Base-by-base conservation (phyloP, 2,888 invertebrate species). In the Dimorphilus gyrociliatus region DNA sequence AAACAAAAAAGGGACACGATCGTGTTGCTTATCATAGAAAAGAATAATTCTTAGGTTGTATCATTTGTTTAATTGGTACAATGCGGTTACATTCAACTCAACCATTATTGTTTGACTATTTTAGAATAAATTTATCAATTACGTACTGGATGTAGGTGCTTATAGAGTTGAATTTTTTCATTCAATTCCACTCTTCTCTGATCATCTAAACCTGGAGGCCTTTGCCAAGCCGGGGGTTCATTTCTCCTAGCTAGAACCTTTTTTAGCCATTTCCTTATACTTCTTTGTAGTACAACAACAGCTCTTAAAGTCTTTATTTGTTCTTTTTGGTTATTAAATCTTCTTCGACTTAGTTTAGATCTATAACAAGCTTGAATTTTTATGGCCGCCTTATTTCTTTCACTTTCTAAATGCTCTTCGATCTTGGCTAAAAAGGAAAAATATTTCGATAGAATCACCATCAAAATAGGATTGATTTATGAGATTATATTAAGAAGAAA, bases 191-290 rank as follows among this genome's bases (percentile, higher is more conserved):
- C 49, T 10, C 56, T 39, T 25, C 56, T 34, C 12, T 48, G 45
- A 33, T 60, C 60, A 4, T 51, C 54, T 23, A 60, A 39, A 3
- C 56, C 57, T 1, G 52, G 47, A 2, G 55, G 55, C 25, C 50
- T 45, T 23, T 53, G 42, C 38, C 50, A 48, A n/a, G 41, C 37
- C 2, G 51, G 51, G 21, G 49, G 42, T 16, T 53, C 48, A 16
- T 46, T 47, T 25, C 42, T 38, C 13, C 40, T 40, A 4, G 35
- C 30, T 16, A 48, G 48, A 7, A 45, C 23, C 27, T 45, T 43
- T 27, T 51, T 51, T 25, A 55, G 31, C 53, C 54, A 59, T 23
- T 30, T 35, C n/a, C 50, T 44, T 34, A 60, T 57, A 8, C 35
- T 30, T 39, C 55, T 45, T 39, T 60, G 60, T 27, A 60, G 50